These are phyloP conservation scores for Hapalemur alaotrensis DNA, from an alignment of 2,797 vertebrate species.

Conservation along the genomic window DNA sequence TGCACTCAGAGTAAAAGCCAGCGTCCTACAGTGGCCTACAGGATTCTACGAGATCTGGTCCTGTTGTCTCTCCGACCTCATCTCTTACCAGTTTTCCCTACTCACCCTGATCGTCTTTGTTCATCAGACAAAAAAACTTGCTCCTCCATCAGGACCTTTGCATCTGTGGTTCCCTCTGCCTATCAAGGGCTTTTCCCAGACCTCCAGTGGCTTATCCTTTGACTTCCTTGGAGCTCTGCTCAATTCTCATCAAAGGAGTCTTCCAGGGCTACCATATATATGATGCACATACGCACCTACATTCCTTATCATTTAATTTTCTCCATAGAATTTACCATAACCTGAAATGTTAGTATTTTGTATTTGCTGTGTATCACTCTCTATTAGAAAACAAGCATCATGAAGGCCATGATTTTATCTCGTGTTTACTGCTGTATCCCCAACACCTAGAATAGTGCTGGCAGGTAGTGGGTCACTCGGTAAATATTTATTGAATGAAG, in stretches of 20 bases:
- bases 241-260: neutral
- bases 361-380: neutral
- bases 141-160: neutral
- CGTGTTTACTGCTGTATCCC: neutral
- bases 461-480: neutral
- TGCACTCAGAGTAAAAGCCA: neutral
- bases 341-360: neutral
- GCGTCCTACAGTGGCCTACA: neutral
- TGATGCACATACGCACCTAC: rapidly evolving
- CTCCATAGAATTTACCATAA: neutral
- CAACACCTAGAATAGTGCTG: neutral
- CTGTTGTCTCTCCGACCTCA: neutral
- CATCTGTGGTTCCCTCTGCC: neutral
- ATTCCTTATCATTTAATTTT: neutral
- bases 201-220: neutral
- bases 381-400: neutral
- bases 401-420: neutral
- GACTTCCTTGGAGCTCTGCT: neutral
- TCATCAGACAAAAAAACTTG: neutral
- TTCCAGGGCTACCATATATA: neutral
- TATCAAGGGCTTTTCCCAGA: neutral
- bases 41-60: neutral
- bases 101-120: rapidly evolving
- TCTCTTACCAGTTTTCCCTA: neutral
- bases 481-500: neutral